These are phyloP conservation scores for Enteromius trimaculatus DNA, from an alignment of 2,797 vertebrate species.

Conservation along the genomic window DNA sequence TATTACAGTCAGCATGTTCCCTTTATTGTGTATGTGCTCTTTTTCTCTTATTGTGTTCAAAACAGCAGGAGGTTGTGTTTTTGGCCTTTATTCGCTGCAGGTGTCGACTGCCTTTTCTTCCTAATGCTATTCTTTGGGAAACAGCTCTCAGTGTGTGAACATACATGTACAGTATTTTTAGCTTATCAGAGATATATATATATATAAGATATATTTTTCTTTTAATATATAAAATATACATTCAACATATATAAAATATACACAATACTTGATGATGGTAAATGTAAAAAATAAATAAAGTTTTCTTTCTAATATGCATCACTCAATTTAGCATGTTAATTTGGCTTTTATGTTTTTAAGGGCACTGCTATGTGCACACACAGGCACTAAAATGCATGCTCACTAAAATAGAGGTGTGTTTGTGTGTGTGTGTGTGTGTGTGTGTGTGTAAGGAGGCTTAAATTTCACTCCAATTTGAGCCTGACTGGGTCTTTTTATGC, in stretches of 20 bases:
- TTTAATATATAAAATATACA: background rate
- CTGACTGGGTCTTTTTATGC: constrained; percentile 49
- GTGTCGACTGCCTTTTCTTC: constrained; percentile 2
- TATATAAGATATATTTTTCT: background rate
- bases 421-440: background rate
- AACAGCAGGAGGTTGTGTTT: constrained; percentile 20
- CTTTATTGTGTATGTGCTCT: background rate
- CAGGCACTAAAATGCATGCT: background rate
- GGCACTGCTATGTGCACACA: background rate
- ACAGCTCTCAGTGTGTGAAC: background rate
- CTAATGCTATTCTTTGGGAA: constrained; percentile 7
- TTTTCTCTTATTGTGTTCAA: constrained; percentile 5
- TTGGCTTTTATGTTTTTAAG: background rate
- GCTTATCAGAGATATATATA: background rate
- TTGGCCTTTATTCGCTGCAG: constrained; percentile 12
- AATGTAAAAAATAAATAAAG: background rate
- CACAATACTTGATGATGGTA: background rate
- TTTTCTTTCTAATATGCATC: background rate
- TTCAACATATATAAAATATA: background rate
- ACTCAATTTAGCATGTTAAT: background rate
- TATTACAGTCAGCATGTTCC: background rate
- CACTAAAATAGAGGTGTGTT: background rate
- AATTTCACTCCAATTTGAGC: constrained; percentile 47
- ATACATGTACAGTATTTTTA: constrained; percentile 13
- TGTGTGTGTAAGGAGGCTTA: constrained; percentile 13